Percentiles rank a stretch among this genome's conserved stretches.
Conservation (phyloP, 2,797 vertebrate species). For the Telmatherina bonti region DNA sequence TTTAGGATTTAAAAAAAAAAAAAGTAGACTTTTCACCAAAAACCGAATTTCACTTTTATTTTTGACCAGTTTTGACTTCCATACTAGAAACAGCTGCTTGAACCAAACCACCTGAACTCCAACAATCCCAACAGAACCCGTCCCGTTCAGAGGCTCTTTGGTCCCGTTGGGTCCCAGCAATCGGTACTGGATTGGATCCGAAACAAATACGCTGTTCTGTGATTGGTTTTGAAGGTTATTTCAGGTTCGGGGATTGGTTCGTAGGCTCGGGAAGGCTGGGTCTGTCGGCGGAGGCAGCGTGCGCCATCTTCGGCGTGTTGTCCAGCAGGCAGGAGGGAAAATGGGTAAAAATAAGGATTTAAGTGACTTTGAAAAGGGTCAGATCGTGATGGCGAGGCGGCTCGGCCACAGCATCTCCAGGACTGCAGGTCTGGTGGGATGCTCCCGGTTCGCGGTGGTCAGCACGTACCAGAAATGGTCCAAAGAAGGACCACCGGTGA, state of each 20-base stretch:
- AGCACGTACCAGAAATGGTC: conserved; percentile 15
- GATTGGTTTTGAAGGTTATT: neutral
- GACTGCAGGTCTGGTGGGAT: neutral
- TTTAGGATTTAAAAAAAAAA: too few species aligned
- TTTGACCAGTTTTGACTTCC: neutral
- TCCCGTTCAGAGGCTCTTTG: neutral
- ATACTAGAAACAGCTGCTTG: neutral
- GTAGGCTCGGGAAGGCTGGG: neutral
- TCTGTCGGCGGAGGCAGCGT: neutral
- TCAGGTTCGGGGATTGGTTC: neutral
- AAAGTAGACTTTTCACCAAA: too few species aligned
- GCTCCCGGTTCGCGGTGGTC: neutral
- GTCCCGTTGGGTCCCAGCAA: too few species aligned
- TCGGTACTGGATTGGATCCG: neutral
- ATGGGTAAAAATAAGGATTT: neutral
- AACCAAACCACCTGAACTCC: neutral
- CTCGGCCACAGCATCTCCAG: conserved; percentile 3
- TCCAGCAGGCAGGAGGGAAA: neutral
- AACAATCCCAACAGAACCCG: neutral
- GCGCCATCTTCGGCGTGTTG: conserved; percentile 1
- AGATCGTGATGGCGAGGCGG: neutral
- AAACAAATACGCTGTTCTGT: neutral
- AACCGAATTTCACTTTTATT: neutral
- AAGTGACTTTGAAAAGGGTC: too few species aligned
- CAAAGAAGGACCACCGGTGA: conserved; percentile 7